phyloP scores from a whole-genome alignment of 2,888 invertebrate genomes.

The Agrotis exclamationis region DNA sequence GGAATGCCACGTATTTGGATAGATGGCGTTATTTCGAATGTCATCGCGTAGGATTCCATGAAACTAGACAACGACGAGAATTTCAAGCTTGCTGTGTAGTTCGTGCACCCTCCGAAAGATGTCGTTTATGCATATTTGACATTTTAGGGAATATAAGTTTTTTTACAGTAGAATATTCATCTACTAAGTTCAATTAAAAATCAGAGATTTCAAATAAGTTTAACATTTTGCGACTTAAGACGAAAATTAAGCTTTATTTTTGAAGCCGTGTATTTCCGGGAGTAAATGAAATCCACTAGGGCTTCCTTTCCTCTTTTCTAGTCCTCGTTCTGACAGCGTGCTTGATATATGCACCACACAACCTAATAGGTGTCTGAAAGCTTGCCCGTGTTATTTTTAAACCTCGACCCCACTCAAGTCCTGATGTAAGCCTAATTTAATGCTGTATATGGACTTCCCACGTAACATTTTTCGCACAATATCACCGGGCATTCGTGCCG shows the following conservation, averaged over 20 bases:
- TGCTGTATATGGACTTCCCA: slow-evolving; percentile 73
- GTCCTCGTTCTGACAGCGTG: slow-evolving; percentile 47
- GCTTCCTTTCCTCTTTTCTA: slow-evolving; percentile 55
- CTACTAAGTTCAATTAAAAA: neutral
- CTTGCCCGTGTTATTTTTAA: slow-evolving; percentile 68
- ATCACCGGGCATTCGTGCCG: slow-evolving; percentile 72
- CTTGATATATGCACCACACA: slow-evolving; percentile 59
- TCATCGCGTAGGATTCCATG: slow-evolving; percentile 5
- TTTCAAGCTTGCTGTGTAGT: slow-evolving; percentile 40
- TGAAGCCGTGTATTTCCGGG: neutral
- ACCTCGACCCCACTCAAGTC: slow-evolving; percentile 67
- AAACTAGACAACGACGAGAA: slow-evolving; percentile 19
- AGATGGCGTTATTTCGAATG: slow-evolving; percentile 67
- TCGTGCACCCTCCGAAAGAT: slow-evolving; percentile 70
- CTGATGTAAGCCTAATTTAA: slow-evolving; percentile 79
- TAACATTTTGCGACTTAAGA: neutral
- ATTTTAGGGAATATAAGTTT: neutral
- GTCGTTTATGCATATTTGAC: slow-evolving; percentile 56
- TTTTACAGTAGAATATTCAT: neutral
- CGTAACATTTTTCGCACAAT: slow-evolving; percentile 77
- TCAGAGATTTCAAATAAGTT: neutral
- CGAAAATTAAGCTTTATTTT: neutral
- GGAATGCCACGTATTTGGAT: slow-evolving; percentile 16
- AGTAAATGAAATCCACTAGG: slow-evolving; percentile 13
- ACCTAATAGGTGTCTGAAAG: slow-evolving; percentile 65